phyloP scores from a whole-genome alignment of 2,797 vertebrate species.

The Odontamblyopus lacepedii region DNA sequence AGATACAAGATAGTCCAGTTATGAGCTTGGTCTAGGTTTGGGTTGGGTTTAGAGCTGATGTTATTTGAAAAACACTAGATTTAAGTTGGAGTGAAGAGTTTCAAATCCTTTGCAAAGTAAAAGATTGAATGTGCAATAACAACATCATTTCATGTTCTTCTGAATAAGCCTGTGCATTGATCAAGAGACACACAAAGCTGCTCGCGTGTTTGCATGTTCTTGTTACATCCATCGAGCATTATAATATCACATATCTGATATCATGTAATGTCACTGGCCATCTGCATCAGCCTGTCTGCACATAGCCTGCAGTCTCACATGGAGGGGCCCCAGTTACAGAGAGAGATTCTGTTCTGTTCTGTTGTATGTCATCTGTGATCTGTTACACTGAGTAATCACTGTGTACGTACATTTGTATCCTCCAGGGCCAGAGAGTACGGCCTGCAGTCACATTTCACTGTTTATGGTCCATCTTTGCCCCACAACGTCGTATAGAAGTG shows the following conservation, averaged over 20 bases:
- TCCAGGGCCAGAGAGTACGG: background rate
- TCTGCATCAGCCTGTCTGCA: constrained; percentile 9
- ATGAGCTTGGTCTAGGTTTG: too few species aligned
- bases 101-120: too few species aligned
- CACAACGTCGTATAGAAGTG: background rate
- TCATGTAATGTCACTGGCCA: constrained; percentile 13
- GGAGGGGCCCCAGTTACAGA: background rate
- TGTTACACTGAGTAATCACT: background rate
- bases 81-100: too few species aligned
- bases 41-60: too few species aligned
- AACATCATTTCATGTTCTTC: background rate
- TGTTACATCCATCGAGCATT: background rate
- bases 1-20: too few species aligned
- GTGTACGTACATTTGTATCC: background rate
- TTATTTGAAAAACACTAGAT: too few species aligned
- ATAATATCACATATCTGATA: constrained; percentile 11
- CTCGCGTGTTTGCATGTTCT: background rate
- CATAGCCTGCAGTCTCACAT: constrained; percentile 1
- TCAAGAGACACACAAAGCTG: background rate
- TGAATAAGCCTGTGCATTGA: background rate
- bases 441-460: background rate
- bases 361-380: background rate
- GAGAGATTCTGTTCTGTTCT: background rate
- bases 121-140: background rate
- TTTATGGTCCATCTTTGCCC: background rate